These are phyloP conservation scores for Pseudolaguvia tuberculata DNA, from an alignment of 2,113 vertebrate species.

Conservation along the genomic window DNA sequence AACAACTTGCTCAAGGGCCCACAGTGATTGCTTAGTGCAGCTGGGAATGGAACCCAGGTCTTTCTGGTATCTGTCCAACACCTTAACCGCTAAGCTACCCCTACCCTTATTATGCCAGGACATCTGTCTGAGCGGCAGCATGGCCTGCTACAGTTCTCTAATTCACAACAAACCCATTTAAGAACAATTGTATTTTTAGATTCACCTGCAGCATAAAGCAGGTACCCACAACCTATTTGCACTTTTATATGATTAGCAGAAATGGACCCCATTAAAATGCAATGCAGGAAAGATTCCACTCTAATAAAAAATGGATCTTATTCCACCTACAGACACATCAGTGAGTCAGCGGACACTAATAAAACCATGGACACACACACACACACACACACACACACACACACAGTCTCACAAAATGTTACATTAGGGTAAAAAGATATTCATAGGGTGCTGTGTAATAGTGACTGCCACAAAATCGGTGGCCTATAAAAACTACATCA, in stretches of 20 bases:
- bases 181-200: not conserved
- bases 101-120: too few relatives aligned
- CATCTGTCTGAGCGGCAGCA: not conserved
- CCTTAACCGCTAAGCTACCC: too few relatives aligned
- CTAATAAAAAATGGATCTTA: not conserved
- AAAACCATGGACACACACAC: not conserved
- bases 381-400: not conserved
- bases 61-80: too few relatives aligned
- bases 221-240: not conserved
- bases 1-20: too few relatives aligned
- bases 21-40: too few relatives aligned
- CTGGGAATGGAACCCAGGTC: too few relatives aligned
- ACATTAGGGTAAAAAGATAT: constrained; percentile 17
- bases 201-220: constrained; percentile 3
- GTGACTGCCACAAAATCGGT: constrained; percentile 44
- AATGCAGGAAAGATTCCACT: not conserved
- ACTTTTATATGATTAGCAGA: constrained; percentile 4
- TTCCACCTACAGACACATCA: not conserved
- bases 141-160: not conserved
- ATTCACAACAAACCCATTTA: not conserved
- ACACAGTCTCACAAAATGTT: not conserved
- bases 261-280: constrained; percentile 26
- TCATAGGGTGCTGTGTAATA: constrained; percentile 40
- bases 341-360: constrained; percentile 8
- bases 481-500: constrained; percentile 49